Evolutionary conservation across 2,113 vertebrate species (phyloP), one percentile per base, ranked within the genome.

Genomic region (Hydrolagus affinis): DNA sequence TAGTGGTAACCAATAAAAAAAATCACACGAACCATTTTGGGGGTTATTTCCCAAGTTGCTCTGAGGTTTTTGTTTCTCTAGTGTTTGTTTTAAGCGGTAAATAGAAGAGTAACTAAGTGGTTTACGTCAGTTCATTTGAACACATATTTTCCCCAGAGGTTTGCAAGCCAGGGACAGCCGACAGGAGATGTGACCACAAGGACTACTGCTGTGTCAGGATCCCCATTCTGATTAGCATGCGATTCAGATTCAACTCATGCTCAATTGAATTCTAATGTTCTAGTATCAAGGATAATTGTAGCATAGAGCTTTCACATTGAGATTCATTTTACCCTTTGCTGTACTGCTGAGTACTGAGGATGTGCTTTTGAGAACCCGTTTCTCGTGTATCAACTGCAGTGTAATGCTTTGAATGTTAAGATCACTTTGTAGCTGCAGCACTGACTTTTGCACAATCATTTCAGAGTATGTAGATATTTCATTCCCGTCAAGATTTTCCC

Each of bases 261-360:
- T 15, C 57, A 78, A 15, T 14, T 78, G 28, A 78, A 23, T 62
- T 12, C 23, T 28, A 62, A 78, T 77, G 21, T 57, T 78, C 56
- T 23, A 23, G 56, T 30, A 78, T 21, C 75, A 62, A 15, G 11
- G 11, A 59, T 59, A 77, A 78, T 60, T 28, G n/a, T 23, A 78
- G 57, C 60, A 62, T 25, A 4, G n/a, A 12, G n/a, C n/a, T 11
- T 25, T 77, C 56, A 60, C 4, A 59, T 25, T 9, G 60, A 59
- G 74, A 77, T 60, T 77, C 21, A 60, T 23, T 77, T 23, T 78
- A 15, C 73, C 17, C 32, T 78, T 78, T 62, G 76, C n/a, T 15
- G 1, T 19, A 15, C 76, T 0, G n/a, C 19, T 78, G 57, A 78
- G 23, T 12, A 12, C n/a, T 78, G 59, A 62, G 23, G 11, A 62